Percentiles rank a stretch among this genome's conserved stretches.
These are phyloP conservation scores for Eriocheir sinensis DNA, from an alignment of 1,140 invertebrate species.

Conservation along the genomic window DNA sequence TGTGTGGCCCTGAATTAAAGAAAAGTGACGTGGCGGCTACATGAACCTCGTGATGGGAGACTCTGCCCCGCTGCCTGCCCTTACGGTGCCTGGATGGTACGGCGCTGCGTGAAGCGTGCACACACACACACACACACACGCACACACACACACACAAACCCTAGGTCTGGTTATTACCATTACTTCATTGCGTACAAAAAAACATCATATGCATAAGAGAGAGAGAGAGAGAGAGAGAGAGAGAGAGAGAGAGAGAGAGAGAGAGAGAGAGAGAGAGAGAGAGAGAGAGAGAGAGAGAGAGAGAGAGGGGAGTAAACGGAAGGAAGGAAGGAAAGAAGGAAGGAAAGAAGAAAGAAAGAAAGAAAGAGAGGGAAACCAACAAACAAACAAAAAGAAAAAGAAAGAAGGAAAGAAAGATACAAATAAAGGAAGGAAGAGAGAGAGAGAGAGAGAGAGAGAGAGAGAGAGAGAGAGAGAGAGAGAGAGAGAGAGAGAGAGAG, in stretches of 20 bases:
- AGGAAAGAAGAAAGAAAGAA: constrained; percentile 23
- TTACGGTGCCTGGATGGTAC: neutral
- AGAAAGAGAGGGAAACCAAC: neutral
- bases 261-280: no score
- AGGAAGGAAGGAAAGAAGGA: neutral
- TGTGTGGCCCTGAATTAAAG: constrained; percentile 6
- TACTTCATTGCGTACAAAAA: no score
- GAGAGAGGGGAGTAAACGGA: neutral
- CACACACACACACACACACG: constrained; percentile 9
- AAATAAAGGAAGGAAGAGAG: neutral
- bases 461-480: constrained; percentile 54
- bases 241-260: no score
- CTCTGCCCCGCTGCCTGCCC: neutral
- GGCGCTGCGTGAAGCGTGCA: neutral
- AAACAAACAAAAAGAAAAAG: neutral
- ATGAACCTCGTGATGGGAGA: neutral
- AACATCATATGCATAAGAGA: no score
- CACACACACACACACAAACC: constrained; percentile 51
- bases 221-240: no score
- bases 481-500: constrained; percentile 54
- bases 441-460: constrained; percentile 27
- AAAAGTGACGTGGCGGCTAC: neutral
- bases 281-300: neutral
- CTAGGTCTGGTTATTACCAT: no score
- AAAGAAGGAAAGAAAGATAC: constrained; percentile 10